phyloP scores from a whole-genome alignment of 2,797 vertebrate species.

The Glossophaga mutica region DNA sequence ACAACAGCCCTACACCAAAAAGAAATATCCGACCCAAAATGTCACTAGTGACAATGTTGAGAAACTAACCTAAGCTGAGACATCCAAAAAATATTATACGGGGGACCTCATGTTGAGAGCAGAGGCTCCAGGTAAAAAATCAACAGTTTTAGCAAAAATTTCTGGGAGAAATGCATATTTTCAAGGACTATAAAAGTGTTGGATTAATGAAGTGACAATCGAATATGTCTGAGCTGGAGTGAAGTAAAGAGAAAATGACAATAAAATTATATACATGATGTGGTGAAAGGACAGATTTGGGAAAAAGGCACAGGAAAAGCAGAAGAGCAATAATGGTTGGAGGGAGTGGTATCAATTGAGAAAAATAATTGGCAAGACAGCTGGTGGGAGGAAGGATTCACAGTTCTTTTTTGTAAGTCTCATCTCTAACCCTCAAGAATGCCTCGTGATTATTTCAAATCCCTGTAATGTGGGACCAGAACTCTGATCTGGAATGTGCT shows the following conservation, averaged over 20 bases:
- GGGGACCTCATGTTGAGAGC: not conserved
- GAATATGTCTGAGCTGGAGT: not conserved
- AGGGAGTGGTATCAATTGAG: not conserved
- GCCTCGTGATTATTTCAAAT: not conserved
- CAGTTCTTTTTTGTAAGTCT: not conserved
- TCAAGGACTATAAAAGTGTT: not conserved
- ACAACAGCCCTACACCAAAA: not conserved
- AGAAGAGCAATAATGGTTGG: not conserved
- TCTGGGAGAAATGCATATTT: not conserved
- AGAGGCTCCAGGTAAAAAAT: not conserved
- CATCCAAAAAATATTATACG: not conserved
- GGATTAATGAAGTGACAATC: not conserved
- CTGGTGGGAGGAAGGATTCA: not conserved
- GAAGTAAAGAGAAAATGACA: not conserved
- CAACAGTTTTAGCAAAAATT: not conserved
- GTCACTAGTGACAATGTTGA: not conserved
- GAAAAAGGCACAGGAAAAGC: not conserved
- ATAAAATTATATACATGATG: not conserved
- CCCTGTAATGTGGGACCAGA: not conserved
- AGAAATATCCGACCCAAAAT: not conserved
- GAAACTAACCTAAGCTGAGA: not conserved
- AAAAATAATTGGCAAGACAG: not conserved
- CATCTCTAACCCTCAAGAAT: not conserved
- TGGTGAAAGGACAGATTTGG: not conserved
- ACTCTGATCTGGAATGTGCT: not conserved